Percentiles rank a stretch among this genome's conserved stretches.
phyloP scores from a whole-genome alignment of 2,888 invertebrate species.

The Bembecia ichneumoniformis region DNA sequence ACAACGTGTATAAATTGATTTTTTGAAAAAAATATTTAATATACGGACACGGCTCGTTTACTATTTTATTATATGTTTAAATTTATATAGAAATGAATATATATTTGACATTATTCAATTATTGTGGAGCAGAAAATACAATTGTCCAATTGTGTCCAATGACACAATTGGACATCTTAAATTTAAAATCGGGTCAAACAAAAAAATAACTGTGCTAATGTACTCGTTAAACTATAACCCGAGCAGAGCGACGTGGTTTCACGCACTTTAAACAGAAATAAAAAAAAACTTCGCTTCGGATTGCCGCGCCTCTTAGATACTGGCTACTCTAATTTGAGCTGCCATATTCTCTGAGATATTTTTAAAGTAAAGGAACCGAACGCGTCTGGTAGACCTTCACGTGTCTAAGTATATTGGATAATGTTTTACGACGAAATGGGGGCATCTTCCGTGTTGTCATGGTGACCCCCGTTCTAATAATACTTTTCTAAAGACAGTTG shows the following conservation, averaged over 20 bases:
- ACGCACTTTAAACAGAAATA: conserved; percentile 21
- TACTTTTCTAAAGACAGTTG: conserved; percentile 22
- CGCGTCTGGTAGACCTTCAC: conserved; percentile 4
- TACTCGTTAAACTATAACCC: background rate
- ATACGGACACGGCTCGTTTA: too few species aligned
- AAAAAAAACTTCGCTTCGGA: conserved; percentile 11
- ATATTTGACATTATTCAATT: too few species aligned
- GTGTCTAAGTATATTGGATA: conserved; percentile 19
- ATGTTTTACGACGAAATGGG: conserved; percentile 33
- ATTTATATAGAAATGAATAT: too few species aligned
- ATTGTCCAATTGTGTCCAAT: too few species aligned
- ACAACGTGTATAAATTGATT: too few species aligned
- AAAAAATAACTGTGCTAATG: background rate
- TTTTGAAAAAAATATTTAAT: too few species aligned
- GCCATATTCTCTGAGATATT: conserved; percentile 8
- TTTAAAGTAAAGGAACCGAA: conserved; percentile 12
- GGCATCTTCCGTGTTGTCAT: conserved; percentile 38
- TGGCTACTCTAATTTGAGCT: conserved; percentile 14
- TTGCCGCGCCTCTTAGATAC: conserved; percentile 7
- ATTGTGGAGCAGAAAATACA: too few species aligned
- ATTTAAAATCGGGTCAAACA: background rate
- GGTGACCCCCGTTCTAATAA: conserved; percentile 45
- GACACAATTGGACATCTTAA: background rate
- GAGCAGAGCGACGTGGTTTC: conserved; percentile 18
- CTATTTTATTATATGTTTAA: too few species aligned